Evolutionary conservation across 92 coral and sea anemone species (phyloP).

Genomic region (Epizoanthus illoricatus): DNA sequence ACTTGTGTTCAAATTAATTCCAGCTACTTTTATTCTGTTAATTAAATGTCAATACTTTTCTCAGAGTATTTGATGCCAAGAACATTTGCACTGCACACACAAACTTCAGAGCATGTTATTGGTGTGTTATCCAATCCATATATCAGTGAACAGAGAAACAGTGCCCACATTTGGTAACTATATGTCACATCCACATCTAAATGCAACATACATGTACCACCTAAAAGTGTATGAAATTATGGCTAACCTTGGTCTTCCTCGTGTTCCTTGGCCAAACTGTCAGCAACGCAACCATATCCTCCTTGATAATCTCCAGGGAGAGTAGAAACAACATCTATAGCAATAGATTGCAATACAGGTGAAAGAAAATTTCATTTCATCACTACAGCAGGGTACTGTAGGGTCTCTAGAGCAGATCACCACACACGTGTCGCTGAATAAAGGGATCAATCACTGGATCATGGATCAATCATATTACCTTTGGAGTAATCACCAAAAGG

Average conservation of each 20-base stretch:
- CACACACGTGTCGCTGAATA: background rate
- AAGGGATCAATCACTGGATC: background rate
- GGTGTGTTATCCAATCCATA: no score
- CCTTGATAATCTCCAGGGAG: conserved; percentile 5
- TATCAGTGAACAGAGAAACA: no score
- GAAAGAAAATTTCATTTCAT: background rate
- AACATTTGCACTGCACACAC: no score
- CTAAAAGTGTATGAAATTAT: background rate
- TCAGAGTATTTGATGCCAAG: no score
- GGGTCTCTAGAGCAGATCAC: background rate
- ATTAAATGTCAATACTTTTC: no score
- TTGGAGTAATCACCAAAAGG: conserved; percentile 25
- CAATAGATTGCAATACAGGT: no score
- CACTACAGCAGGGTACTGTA: background rate
- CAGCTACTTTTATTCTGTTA: background rate
- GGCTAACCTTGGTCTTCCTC: conserved; percentile 21
- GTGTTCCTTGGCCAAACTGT: conserved; percentile 26
- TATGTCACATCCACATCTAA: no score
- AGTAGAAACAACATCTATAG: conserved; percentile 20
- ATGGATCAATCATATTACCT: background rate
- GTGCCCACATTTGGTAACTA: no score
- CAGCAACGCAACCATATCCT: background rate
- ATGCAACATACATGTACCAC: background rate
- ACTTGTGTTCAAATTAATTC: no score
- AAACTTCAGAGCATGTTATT: no score